Conservation (phyloP, 2,797 vertebrate species). For the Sebastes matsubarae region DNA sequence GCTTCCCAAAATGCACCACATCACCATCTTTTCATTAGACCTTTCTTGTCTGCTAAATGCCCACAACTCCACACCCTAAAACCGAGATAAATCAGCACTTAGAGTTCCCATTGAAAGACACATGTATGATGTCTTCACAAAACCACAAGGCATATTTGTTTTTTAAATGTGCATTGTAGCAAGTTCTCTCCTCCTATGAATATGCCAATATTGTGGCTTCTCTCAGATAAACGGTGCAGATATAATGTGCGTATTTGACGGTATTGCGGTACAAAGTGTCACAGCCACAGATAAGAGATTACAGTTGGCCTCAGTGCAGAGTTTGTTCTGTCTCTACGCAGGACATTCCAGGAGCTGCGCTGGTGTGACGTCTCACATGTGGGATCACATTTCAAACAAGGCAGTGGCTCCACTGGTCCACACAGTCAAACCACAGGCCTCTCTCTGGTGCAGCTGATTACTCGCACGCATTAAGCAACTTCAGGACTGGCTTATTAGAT, state of each 20-base stretch:
- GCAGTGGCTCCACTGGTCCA: constrained; percentile 25
- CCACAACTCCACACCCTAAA: neutral
- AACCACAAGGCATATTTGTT: neutral
- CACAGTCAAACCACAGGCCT: constrained; percentile 57
- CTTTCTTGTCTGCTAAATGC: neutral
- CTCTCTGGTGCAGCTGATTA: constrained; percentile 56
- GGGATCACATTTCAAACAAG: constrained; percentile 71
- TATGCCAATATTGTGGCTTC: constrained; percentile 30
- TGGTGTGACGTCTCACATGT: constrained; percentile 62
- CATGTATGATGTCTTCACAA: neutral
- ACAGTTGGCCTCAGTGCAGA: constrained; percentile 46
- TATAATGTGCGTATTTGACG: constrained; percentile 34
- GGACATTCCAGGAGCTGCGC: constrained; percentile 75
- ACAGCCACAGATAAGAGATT: constrained; percentile 67
- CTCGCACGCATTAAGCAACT: constrained; percentile 46
- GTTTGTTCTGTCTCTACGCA: constrained; percentile 56
- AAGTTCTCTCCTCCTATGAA: neutral
- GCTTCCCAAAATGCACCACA: neutral
- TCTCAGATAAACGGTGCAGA: constrained; percentile 17
- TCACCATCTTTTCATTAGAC: neutral
- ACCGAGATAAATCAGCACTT: neutral
- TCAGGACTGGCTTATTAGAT: constrained; percentile 43
- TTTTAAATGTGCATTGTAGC: neutral
- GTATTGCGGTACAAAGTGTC: constrained; percentile 58
- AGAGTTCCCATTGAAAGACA: neutral